phyloP scores from a whole-genome alignment of 2,888 invertebrate genomes.

The Bimastos eiseni region DNA sequence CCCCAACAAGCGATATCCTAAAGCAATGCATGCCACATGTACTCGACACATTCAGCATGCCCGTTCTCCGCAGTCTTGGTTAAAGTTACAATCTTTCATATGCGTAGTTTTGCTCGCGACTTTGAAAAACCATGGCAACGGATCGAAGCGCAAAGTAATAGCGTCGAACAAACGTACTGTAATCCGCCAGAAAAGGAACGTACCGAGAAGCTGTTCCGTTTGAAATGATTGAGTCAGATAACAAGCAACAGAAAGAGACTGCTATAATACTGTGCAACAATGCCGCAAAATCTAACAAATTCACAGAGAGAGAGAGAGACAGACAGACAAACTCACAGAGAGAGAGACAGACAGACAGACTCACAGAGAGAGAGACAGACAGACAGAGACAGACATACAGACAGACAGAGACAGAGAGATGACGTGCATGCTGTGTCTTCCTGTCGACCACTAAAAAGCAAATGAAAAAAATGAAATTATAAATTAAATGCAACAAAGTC shows the following conservation, averaged over 20 bases:
- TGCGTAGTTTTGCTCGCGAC: not conserved
- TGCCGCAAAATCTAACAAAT: not conserved
- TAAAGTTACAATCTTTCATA: not conserved
- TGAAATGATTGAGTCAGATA: not conserved
- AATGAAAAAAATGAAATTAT: constrained; percentile 16
- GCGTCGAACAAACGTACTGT: too few species aligned
- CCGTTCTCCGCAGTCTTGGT: not conserved
- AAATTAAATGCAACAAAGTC: not conserved
- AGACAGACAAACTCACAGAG: not conserved
- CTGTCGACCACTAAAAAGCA: not conserved
- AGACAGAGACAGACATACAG: not conserved
- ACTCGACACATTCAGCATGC: not conserved
- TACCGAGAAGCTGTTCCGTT: not conserved
- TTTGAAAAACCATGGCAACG: not conserved
- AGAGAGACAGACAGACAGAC: not conserved
- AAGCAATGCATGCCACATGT: not conserved
- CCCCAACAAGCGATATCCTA: not conserved
- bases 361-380: too few species aligned
- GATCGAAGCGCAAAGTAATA: too few species aligned
- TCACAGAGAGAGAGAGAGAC: not conserved
- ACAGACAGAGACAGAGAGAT: not conserved
- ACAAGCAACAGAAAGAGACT: not conserved
- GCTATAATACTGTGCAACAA: constrained; percentile 1
- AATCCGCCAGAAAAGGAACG: not conserved
- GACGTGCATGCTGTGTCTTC: not conserved